Evolutionary conservation across 2,113 vertebrate genomes (phyloP), one percentile per base, ranked within the genome.

Genomic region (Cyrtonyx montezumae): DNA sequence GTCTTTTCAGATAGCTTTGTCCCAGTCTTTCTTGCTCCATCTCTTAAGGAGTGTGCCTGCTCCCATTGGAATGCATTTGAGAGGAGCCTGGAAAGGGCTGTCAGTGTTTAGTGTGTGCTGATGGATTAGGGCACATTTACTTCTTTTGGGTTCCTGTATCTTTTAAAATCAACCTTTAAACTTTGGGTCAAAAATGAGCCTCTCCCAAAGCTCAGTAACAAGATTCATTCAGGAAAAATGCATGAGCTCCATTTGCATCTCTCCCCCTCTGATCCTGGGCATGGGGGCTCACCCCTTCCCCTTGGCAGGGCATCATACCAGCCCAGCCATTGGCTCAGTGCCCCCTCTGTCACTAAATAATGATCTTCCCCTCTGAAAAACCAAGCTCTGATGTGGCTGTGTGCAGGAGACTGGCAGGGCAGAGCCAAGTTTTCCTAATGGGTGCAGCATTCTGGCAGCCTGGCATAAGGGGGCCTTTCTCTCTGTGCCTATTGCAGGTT

Each of bases 61-160:
- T 85, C 32, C 71, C 63, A 23, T 1, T 14, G 2, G 13, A 56
- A 59, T 77, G 55, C 53, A 9, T 68, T 15, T 67, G 53, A 28
- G 48, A 32, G 15, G 36, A 70, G 36, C 55, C 28, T 49, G 76
- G 34, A 30, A 46, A 28, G 62, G 61, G 61, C 65, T 80, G 59
- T 32, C 0, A 0, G 43, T 16, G 20, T 49, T 91, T 14, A n/a
- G 34, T 37, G 56, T 37, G 56, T 1, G 1, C 43, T 43, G n/a
- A 48, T 66, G 53, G 14, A 51, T 76, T n/a, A 21, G 9, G 63
- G 48, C 25, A 36, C 36, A 48, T 79, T 63, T 62, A 13, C 45
- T 69, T 49, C 48, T 77, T 36, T 18, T 7, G 16, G 18, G n/a
- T 10, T 65, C 93, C 43, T 10, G 0, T 19, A 18, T 65, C 8